A percentile compares a stretch with the other conserved stretches of the same genome.
Evolutionary conservation across 2,888 invertebrate genomes (phyloP).

Genomic region (Sialis fuliginosa): DNA sequence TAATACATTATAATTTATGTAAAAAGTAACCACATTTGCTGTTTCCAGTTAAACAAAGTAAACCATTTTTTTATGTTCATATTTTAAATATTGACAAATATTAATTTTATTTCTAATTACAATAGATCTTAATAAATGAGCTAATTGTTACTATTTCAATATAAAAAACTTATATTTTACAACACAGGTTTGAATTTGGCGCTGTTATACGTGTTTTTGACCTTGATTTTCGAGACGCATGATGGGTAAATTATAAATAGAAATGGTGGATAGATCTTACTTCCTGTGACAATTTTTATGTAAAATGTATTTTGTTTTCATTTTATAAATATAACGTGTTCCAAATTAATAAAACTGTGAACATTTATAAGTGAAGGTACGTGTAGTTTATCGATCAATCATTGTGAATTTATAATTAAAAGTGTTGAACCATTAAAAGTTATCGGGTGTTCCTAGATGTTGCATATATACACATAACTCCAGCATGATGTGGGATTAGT

Average conservation of each 20-base stretch:
- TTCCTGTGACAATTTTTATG: constrained; percentile 7
- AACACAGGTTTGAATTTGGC: constrained; percentile 3
- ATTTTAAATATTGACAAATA: no score
- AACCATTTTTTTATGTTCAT: no score
- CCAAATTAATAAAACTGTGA: neutral
- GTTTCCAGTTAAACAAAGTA: no score
- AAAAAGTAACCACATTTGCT: no score
- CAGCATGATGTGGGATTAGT: neutral
- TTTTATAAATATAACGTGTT: neutral
- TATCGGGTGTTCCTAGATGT: constrained; percentile 18
- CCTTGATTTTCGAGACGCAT: constrained; percentile 5
- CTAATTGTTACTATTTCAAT: no score
- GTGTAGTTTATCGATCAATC: neutral
- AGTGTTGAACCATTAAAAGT: neutral
- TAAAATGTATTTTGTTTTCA: constrained; percentile 3
- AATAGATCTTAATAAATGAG: no score
- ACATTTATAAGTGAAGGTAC: constrained; percentile 3
- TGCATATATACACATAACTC: constrained; percentile 13
- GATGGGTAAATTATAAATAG: constrained; percentile 10
- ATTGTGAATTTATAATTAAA: no score
- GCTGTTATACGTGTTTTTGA: constrained; percentile 9
- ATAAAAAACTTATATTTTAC: no score
- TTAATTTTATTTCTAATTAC: no score
- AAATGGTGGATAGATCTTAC: constrained; percentile 21
- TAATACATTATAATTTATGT: no score